Evolutionary conservation across 2,113 vertebrate genomes (phyloP), one percentile per base, ranked within the genome.

Genomic region (Anguilla rostrata): DNA sequence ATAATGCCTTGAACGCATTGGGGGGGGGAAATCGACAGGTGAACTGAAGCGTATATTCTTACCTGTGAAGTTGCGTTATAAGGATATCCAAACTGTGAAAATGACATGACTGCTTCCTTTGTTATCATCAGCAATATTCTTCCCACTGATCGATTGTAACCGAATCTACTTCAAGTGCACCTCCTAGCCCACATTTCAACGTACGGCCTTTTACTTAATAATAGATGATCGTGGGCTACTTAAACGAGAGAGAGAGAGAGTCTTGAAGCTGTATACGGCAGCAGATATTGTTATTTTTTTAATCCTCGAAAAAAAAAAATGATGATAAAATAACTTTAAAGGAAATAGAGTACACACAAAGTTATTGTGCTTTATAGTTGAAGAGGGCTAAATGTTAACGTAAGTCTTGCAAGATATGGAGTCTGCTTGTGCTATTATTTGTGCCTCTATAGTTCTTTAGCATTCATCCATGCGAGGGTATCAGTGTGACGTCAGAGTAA

Each of bases 11-110:
- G n/a, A 75, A 75, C 71, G 34, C 71, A 18, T 26, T 20, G 26
- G 11, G n/a, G 26, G n/a, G 26, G 26, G 26, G n/a, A 29, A 49
- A 80, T 84, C 89, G 56, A 89, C 84, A 88, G 0, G 18, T 83
- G 43, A 80, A 78, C 84, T 43, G 5, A 56, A 89, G 91, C 87
- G 91, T 78, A 60, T 75, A 81, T 43, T 86, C 98, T 99, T 98
- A 99, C 98, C 98, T 99, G 98, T 89, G 98, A 97, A 93, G 97
- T 95, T 93, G 97, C 94, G 95, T 96, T 96, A 92, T 99, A 99
- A 43, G 98, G 97, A 91, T 98, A 99, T 96, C 98, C 98, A 93
- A 99, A 99, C 94, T 98, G 98, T 85, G 98, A 96, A 96, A 99
- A 99, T 94, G 98, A 98, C 98, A 99, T 99, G 89, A 94, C 96